phyloP scores from a whole-genome alignment of 2,113 vertebrate genomes.

The Fulmarus glacialis region DNA sequence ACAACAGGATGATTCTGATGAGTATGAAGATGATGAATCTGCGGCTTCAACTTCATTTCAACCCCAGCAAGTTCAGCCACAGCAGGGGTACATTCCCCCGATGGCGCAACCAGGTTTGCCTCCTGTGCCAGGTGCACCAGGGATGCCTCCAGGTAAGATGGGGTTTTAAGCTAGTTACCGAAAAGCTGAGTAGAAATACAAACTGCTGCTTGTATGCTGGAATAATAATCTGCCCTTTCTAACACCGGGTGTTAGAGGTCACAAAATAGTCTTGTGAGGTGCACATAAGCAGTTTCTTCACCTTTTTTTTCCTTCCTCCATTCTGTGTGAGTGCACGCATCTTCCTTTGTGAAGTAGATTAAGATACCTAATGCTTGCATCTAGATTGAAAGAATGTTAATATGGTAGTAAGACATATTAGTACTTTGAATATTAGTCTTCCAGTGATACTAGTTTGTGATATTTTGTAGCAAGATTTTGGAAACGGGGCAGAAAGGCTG shows the following conservation, averaged over 20 bases:
- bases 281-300: background rate
- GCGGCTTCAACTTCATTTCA: slow-evolving; percentile 91
- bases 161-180: background rate
- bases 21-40: slow-evolving; percentile 91
- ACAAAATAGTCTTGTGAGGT: background rate
- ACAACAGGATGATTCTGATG: slow-evolving; percentile 94
- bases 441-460: rapidly evolving
- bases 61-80: slow-evolving; percentile 86
- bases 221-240: background rate
- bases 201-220: background rate
- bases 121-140: slow-evolving; percentile 85
- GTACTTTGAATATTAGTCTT: background rate
- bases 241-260: background rate
- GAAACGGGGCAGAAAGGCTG: background rate
- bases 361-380: background rate
- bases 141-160: slow-evolving; percentile 86
- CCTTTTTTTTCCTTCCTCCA: rapidly evolving
- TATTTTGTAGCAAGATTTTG: background rate
- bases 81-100: slow-evolving; percentile 84
- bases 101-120: slow-evolving; percentile 93
- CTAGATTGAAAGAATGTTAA: background rate
- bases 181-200: background rate
- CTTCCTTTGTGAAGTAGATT: background rate
- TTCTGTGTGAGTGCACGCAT: rapidly evolving
- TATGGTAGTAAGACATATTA: background rate